These are phyloP conservation scores for Sebastes paucispinis DNA, from an alignment of 2,797 vertebrate species.

Conservation along the genomic window DNA sequence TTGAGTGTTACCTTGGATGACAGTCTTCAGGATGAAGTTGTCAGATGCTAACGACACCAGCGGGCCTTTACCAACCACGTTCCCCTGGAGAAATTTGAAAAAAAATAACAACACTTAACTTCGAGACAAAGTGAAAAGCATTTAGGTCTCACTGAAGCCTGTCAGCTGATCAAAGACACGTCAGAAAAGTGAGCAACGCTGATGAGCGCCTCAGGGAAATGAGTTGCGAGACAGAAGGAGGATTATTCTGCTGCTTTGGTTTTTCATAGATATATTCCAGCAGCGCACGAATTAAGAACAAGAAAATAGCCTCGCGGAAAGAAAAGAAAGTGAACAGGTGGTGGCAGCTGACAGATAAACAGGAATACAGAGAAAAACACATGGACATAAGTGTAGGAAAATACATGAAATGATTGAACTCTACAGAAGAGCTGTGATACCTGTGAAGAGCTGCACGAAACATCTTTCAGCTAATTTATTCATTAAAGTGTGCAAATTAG, in stretches of 20 bases:
- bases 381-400: background rate
- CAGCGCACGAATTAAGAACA: conserved; percentile 3
- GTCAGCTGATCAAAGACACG: conserved; percentile 44
- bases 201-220: conserved; percentile 38
- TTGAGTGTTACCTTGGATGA: conserved; percentile 75
- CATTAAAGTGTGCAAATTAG: background rate
- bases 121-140: background rate
- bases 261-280: conserved; percentile 14
- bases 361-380: background rate
- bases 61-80: conserved; percentile 75
- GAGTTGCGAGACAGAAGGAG: conserved; percentile 24
- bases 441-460: background rate
- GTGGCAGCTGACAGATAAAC: conserved; percentile 3
- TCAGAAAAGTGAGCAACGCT: conserved; percentile 11
- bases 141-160: conserved; percentile 15
- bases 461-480: background rate
- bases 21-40: conserved; percentile 69
- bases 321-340: conserved; percentile 5
- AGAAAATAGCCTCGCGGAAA: background rate
- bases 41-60: conserved; percentile 58
- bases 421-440: background rate
- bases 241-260: conserved; percentile 40
- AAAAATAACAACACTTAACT: background rate
- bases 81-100: conserved; percentile 65
- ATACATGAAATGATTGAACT: background rate